Evolutionary conservation across 2,888 invertebrate species (phyloP).

Genomic region (Acheta domesticus): DNA sequence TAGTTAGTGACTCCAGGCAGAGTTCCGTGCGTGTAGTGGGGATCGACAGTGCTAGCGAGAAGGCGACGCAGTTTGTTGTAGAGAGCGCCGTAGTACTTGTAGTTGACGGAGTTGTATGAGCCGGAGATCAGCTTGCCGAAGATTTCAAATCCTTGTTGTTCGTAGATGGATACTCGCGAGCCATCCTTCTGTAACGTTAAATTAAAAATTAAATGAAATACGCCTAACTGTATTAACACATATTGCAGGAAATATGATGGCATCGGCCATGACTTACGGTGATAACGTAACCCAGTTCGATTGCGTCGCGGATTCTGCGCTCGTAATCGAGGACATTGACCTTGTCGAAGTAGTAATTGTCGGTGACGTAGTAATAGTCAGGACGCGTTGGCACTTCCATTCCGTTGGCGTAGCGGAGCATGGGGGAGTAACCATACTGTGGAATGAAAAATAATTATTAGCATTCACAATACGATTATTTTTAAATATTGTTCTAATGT

Average conservation of each 20-base stretch:
- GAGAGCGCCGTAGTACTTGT: conserved; percentile 47
- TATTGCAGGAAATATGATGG: neutral
- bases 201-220: neutral
- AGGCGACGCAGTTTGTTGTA: conserved; percentile 43
- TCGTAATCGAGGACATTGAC: conserved; percentile 40
- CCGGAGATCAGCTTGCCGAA: conserved; percentile 47
- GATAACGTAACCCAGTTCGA: conserved; percentile 53
- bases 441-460: too few relatives aligned
- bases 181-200: neutral
- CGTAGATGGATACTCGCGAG: conserved; percentile 26
- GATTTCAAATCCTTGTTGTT: conserved; percentile 44
- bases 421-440: conserved; percentile 29
- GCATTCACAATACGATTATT: too few relatives aligned
- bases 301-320: conserved; percentile 38
- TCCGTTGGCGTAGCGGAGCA: conserved; percentile 58
- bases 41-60: conserved; percentile 27
- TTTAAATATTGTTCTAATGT: too few relatives aligned
- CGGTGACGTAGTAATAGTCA: conserved; percentile 18
- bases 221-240: neutral
- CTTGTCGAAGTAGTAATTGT: conserved; percentile 41
- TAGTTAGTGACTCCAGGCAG: conserved; percentile 64
- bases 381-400: conserved; percentile 51
- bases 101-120: conserved; percentile 43
- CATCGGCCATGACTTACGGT: conserved; percentile 22
- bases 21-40: conserved; percentile 26